Evolutionary conservation across 1,140 invertebrate species (phyloP), one percentile per base, ranked within the genome.

Genomic region (Dendroctonus valens): DNA sequence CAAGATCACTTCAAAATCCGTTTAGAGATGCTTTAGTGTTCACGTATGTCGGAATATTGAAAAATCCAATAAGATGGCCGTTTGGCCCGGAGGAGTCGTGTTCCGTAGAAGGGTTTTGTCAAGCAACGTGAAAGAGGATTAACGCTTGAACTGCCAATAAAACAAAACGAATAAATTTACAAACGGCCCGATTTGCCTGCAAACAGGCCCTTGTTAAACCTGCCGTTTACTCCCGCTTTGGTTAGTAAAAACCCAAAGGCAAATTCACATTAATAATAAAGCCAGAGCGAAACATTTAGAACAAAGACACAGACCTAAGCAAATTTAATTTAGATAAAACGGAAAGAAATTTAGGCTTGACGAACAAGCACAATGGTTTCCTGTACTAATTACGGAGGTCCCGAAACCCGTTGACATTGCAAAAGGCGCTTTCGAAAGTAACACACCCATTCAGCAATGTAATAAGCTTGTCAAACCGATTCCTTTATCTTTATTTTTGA

Each of bases 381-480:
- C 37, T 54, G 26, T 54, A 54, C 38, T 54, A 37, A 54, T 54
- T 54, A 54, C 40, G 37, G 9, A 54, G 52, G 52, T 11, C 52
- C 26, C 39, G 8, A 26, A 26, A 50, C 3, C 48, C 48, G 48
- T 14, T 15, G 7, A 14, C 48, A 15, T 50, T 15, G 48, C 6
- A 14, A n/a, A 7, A 12, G 9, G 37, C 40, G 26, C 52, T 39
- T 54, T 54, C 7, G 38, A 54, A 54, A 54, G 52, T 54, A 54
- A 38, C 37, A 54, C 38, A 54, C 39, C 52, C 9, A 38, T 54
- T 54, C 52, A 54, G 52, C 5, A 54, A 54, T 54, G 38, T 54
- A 54, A 54, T 54, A 54, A 54, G 38, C 40, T 54, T 54, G 52
- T 54, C 52, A 54, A 54, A 54, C 48, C 7, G 48, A 15, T 46